Conservation (phyloP, 2,113 vertebrate species). For the Lepus europaeus region DNA sequence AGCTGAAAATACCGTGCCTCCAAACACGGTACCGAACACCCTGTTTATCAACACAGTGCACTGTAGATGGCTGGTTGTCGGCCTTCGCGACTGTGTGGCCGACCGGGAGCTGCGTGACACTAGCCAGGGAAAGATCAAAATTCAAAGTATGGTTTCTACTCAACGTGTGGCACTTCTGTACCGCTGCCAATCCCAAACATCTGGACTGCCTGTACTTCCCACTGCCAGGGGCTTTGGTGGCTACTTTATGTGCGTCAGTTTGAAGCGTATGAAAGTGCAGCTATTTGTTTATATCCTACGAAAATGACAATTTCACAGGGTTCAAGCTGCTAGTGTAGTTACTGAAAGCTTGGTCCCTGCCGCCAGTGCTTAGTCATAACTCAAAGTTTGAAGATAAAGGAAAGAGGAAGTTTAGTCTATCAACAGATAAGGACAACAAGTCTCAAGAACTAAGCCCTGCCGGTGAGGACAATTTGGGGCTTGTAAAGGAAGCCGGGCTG, state of each 20-base stretch:
- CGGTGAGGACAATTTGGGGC: no score
- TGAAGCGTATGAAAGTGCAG: neutral
- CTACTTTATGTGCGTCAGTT: neutral
- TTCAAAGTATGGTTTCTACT: neutral
- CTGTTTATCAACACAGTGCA: no score
- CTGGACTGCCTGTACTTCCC: neutral
- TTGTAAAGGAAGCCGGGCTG: no score
- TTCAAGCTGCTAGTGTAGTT: no score
- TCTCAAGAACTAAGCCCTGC: no score
- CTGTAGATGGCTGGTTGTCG: neutral
- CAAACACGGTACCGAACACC: neutral
- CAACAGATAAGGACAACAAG: no score
- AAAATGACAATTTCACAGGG: no score
- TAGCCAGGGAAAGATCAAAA: neutral
- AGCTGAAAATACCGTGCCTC: neutral
- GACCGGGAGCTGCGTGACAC: neutral
- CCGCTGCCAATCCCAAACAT: neutral
- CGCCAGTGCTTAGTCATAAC: no score
- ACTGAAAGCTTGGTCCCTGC: no score
- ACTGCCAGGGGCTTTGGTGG: neutral
- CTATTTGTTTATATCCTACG: neutral
- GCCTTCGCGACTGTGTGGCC: neutral
- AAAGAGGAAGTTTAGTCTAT: no score
- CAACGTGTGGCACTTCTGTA: neutral
- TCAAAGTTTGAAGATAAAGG: no score